Percentiles rank a stretch among this genome's conserved stretches.
These are phyloP conservation scores for Chlorocebus sabaeus DNA, from an alignment of 2,113 vertebrate species.

Conservation along the genomic window DNA sequence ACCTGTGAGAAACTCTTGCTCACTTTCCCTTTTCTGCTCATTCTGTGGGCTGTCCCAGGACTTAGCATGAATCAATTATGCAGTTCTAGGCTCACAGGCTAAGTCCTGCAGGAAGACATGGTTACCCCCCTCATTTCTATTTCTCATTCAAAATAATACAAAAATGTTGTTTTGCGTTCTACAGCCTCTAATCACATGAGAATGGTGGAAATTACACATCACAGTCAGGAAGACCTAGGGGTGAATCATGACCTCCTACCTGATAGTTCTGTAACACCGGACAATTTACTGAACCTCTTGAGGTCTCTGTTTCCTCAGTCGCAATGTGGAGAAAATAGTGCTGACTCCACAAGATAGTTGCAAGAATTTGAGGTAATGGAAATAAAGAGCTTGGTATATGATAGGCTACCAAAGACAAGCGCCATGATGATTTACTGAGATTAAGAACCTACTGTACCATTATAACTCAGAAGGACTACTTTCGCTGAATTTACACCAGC, in stretches of 20 bases:
- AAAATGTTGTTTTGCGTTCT: not conserved
- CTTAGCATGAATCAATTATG: not conserved
- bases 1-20: not conserved
- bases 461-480: not conserved
- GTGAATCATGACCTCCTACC: not conserved
- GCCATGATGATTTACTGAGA: not conserved
- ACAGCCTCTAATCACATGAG: not conserved
- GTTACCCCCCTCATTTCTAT: not conserved
- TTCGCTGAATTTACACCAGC: not conserved
- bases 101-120: not conserved
- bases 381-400: not conserved
- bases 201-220: not conserved
- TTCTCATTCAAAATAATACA: conserved; percentile 29
- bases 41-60: not conserved
- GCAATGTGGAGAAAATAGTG: not conserved
- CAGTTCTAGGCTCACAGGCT: not conserved
- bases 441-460: not conserved
- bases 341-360: not conserved
- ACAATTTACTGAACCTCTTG: not conserved
- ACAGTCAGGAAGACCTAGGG: not conserved
- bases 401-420: not conserved
- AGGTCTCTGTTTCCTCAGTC: not conserved
- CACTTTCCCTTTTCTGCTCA: not conserved
- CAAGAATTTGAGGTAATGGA: not conserved
- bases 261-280: not conserved